Base-by-base conservation (phyloP, 2,888 invertebrate species). In the Nymphalis polychloros region DNA sequence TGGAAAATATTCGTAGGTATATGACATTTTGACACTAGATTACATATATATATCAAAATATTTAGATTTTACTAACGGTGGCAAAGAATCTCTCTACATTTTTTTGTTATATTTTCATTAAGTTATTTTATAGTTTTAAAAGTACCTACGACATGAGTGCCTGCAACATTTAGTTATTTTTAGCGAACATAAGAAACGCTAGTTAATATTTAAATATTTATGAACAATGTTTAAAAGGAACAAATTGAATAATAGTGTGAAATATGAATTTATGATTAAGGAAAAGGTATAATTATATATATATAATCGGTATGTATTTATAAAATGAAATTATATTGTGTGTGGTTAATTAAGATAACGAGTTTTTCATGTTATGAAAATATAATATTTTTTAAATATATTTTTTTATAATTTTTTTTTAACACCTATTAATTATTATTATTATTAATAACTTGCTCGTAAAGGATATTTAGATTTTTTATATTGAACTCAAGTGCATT, bases 381-480 rank as follows among this genome's bases (percentile, higher is more conserved):
- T 72, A 75, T 73, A 72, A 64, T 74, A 73, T 73, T 74, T 76
- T 73, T 74, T 41, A 49, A 63, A 64, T 61, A 8, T 20, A 17
- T 8, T 41, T 23, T 70, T 64, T 69, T 67, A 19, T 52, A 47
- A 13, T 63, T 62, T 59, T 35, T 63, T 20, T 20, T 31, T 55
- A 17, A 2, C 8, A 55, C 53, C 27, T 27, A 8, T 7, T 53
- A 27, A 7, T 31, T 31, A 31, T 31, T 31, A 6, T 13, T 13
- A 13, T 13, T 13, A 41, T 13, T 41, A 10, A 41, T 41, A 41
- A 13, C 10, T 13, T 41, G 41, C 4, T 13, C 13, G 41, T 2
- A 13, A 41, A 41, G 41, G 41, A 41, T 13, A 41, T 41, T 13
- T 41, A 41, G 41, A 10, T 13, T 41, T 41, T 41, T 41, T 41